Conservation (phyloP, 2,888 invertebrate genomes). For the Lasioglossum leucozonium region DNA sequence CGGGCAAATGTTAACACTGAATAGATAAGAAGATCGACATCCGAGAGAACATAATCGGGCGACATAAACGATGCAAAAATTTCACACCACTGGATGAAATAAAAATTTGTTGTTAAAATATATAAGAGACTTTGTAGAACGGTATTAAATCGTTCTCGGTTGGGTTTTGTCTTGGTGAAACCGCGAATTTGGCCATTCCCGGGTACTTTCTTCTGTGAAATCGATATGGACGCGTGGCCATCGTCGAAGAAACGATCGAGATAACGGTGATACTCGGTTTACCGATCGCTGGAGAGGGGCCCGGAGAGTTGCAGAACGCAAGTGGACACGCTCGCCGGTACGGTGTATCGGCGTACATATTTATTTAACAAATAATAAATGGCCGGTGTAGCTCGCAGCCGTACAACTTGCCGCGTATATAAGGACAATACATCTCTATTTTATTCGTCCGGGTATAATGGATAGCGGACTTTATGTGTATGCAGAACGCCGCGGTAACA, state of each 20-base stretch:
- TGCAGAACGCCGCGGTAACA: constrained; percentile 66
- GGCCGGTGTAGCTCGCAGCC: constrained; percentile 64
- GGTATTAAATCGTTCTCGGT: background rate
- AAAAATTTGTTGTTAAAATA: background rate
- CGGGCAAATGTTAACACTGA: too few species aligned
- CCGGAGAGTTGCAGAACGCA: background rate
- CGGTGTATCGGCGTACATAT: constrained; percentile 46
- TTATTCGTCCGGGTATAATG: constrained; percentile 72
- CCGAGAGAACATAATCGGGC: too few species aligned
- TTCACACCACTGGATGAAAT: background rate
- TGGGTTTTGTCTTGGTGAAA: background rate
- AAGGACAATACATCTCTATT: constrained; percentile 81
- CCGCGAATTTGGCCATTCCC: background rate
- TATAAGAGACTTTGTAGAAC: background rate
- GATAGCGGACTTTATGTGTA: constrained; percentile 56
- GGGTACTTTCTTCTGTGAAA: background rate
- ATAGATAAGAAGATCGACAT: too few species aligned
- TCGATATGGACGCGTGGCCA: constrained; percentile 3
- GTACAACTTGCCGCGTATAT: constrained; percentile 74
- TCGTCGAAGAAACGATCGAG: constrained; percentile 3
- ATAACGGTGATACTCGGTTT: constrained; percentile 41
- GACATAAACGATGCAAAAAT: too few species aligned
- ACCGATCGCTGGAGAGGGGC: constrained; percentile 37
- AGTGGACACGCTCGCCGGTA: constrained; percentile 38
- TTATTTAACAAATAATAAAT: constrained; percentile 76